A percentile compares a stretch with the other conserved stretches of the same genome.
These are phyloP conservation scores for Denticeps clupeoides DNA, from an alignment of 2,797 vertebrate species.

Conservation along the genomic window DNA sequence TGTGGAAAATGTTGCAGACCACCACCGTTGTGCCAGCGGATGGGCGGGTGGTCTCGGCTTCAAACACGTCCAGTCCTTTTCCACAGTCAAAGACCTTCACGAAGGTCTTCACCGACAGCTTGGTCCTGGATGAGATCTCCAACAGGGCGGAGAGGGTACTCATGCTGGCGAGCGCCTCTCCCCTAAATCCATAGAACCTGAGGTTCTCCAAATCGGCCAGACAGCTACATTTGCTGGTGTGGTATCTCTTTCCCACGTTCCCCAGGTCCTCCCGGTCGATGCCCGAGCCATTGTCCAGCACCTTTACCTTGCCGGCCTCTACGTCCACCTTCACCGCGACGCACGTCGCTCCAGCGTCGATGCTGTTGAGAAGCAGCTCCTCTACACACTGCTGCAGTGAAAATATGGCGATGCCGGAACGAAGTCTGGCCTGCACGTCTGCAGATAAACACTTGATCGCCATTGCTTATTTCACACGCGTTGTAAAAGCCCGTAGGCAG, in stretches of 20 bases:
- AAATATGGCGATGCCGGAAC: constrained; percentile 75
- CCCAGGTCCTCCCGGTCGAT: constrained; percentile 68
- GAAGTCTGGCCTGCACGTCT: constrained; percentile 72
- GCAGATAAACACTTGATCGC: constrained; percentile 71
- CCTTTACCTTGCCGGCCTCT: constrained; percentile 81
- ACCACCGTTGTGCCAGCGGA: constrained; percentile 79
- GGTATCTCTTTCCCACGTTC: constrained; percentile 67
- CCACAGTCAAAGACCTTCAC: constrained; percentile 76
- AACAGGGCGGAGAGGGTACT: constrained; percentile 66
- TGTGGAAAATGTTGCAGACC: constrained; percentile 79
- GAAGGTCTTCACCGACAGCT: constrained; percentile 63
- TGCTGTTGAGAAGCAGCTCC: constrained; percentile 83
- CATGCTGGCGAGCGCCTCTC: constrained; percentile 87
- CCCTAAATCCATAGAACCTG: constrained; percentile 77
- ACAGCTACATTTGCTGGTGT: constrained; percentile 81
- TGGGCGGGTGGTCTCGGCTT: constrained; percentile 67
- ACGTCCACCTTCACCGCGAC: constrained; percentile 76
- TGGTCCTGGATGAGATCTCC: constrained; percentile 77
- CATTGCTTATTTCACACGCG: too few relatives aligned
- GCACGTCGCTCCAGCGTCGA: constrained; percentile 82
- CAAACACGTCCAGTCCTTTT: constrained; percentile 56
- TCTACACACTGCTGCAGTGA: constrained; percentile 85
- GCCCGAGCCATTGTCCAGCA: constrained; percentile 83
- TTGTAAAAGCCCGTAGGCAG: constrained; percentile 47
- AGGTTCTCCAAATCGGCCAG: constrained; percentile 73